These are phyloP conservation scores for Xylocampa areola DNA, from an alignment of 2,888 invertebrate genomes.

Conservation along the genomic window DNA sequence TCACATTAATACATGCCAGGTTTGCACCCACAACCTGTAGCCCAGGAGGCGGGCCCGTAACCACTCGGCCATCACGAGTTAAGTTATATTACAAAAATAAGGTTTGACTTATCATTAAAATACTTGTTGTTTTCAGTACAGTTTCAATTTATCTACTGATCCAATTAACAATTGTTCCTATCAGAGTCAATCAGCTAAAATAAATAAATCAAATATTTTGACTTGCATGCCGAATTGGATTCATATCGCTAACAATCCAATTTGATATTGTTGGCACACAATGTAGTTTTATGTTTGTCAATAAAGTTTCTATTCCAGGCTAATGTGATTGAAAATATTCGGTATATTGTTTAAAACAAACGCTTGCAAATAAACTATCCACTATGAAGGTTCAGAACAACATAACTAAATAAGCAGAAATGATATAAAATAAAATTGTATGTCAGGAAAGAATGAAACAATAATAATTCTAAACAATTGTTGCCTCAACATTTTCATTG, in stretches of 20 bases:
- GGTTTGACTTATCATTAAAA: conserved; percentile 12
- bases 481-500: no score
- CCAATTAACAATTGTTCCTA: conserved; percentile 19
- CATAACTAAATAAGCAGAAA: conserved; percentile 5
- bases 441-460: no score
- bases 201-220: conserved; percentile 52
- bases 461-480: no score
- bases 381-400: conserved; percentile 8
- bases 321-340: conserved; percentile 44
- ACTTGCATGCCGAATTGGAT: conserved; percentile 49
- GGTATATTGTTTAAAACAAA: conserved; percentile 47
- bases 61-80: no score
- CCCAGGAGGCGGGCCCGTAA: no score
- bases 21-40: no score
- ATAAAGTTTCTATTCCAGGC: conserved; percentile 53
- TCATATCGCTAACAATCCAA: conserved; percentile 43
- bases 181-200: conserved; percentile 27
- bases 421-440: background rate
- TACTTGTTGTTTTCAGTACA: conserved; percentile 3
- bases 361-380: conserved; percentile 18
- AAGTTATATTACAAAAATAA: no score
- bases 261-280: conserved; percentile 47
- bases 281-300: conserved; percentile 51
- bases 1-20: no score
- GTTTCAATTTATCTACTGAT: conserved; percentile 39